These are phyloP conservation scores for Cephus cinctus DNA, from an alignment of 1,140 invertebrate genomes.

Conservation along the genomic window DNA sequence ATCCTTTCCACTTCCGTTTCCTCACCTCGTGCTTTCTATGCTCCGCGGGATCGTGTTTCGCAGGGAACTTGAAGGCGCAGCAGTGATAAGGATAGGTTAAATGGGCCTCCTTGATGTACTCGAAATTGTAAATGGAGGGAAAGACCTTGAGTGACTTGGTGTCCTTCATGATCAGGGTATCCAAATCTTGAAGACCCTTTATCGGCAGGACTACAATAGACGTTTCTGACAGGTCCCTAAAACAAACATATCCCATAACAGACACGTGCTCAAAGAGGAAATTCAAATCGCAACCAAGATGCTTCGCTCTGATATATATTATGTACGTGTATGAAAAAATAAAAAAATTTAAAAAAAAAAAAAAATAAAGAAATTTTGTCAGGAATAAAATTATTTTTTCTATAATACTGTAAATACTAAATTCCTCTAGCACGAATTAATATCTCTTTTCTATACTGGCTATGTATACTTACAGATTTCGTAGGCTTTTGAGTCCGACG, in stretches of 20 bases:
- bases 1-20: too few relatives aligned
- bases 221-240: slow-evolving; percentile 74
- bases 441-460: too few relatives aligned
- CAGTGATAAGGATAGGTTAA: slow-evolving; percentile 88
- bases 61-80: slow-evolving; percentile 83
- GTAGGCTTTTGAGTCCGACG: slow-evolving; percentile 61
- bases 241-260: too few relatives aligned
- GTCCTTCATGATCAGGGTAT: slow-evolving; percentile 69
- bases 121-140: slow-evolving; percentile 79
- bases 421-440: too few relatives aligned
- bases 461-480: slow-evolving; percentile 60
- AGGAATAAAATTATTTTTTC: slow-evolving; percentile 8
- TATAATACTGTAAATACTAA: too few relatives aligned
- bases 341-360: too few relatives aligned
- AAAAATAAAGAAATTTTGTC: slow-evolving; percentile 9
- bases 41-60: slow-evolving; percentile 69
- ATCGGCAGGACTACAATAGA: slow-evolving; percentile 72
- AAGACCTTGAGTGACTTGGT: slow-evolving; percentile 75
- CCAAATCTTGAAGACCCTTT: slow-evolving; percentile 68
- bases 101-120: slow-evolving; percentile 61
- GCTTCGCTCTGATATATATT: too few relatives aligned
- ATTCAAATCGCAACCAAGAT: too few relatives aligned
- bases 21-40: slow-evolving; percentile 61
- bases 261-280: too few relatives aligned
- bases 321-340: too few relatives aligned